A percentile compares a stretch with the other conserved stretches of the same genome.
phyloP scores from a whole-genome alignment of 2,113 vertebrate genomes.

The Salvator merianae region DNA sequence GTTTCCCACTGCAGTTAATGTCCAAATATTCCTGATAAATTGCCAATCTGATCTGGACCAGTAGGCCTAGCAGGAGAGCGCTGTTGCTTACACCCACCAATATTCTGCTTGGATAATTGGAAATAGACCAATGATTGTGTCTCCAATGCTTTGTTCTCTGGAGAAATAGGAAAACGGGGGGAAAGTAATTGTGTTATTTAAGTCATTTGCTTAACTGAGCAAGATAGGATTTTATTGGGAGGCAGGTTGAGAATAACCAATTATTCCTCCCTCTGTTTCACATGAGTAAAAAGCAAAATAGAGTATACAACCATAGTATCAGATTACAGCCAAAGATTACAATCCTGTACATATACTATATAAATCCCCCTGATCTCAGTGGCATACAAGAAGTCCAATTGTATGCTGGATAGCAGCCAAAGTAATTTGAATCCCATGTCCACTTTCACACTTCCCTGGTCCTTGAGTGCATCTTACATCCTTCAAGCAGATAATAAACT shows the following conservation, averaged over 20 bases:
- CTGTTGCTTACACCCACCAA: no score
- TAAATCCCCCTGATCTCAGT: not conserved
- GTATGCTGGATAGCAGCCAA: not conserved
- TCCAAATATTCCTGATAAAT: no score
- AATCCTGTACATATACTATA: not conserved
- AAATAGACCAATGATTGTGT: not conserved
- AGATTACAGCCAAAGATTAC: not conserved
- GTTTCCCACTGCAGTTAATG: no score
- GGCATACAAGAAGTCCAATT: not conserved
- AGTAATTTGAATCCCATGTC: not conserved
- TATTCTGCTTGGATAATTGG: no score
- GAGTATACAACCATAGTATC: not conserved
- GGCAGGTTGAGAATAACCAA: not conserved
- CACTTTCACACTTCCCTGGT: constrained; percentile 25
- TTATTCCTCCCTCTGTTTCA: not conserved
- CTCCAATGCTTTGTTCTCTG: not conserved
- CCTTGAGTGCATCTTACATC: not conserved
- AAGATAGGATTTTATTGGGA: not conserved
- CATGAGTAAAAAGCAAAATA: not conserved
- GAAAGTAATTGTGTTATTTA: not conserved
- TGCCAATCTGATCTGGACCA: not conserved
- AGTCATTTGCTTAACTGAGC: not conserved
- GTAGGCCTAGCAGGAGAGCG: no score
- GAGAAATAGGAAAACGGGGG: no score
- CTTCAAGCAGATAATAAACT: not conserved